Evolutionary conservation across 2,113 vertebrate genomes (phyloP).

Genomic region (Amblyornis subalaris): DNA sequence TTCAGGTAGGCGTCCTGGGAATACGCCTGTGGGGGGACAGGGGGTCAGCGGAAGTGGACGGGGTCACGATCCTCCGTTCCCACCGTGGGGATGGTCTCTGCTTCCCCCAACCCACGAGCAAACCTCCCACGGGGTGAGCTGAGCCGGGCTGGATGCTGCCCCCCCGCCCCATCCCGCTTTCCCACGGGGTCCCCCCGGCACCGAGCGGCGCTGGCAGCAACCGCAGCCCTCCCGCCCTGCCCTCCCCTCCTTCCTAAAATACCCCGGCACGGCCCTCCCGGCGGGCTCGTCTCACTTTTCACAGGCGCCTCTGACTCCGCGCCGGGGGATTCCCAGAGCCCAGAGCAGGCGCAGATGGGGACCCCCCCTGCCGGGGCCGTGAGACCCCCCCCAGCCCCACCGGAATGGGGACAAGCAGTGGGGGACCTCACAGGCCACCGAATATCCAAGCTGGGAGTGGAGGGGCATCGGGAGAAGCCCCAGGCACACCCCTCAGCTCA

Average conservation of each 20-base stretch:
- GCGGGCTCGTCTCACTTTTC: background rate
- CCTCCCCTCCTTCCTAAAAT: background rate
- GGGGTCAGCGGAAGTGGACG: background rate
- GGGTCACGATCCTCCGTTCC: background rate
- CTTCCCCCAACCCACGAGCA: accelerated
- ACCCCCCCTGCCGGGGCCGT: background rate
- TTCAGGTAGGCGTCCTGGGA: conserved; percentile 96
- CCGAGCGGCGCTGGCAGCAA: accelerated
- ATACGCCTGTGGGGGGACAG: conserved; percentile 76
- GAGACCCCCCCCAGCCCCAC: background rate
- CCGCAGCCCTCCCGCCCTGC: accelerated
- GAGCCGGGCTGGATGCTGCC: background rate
- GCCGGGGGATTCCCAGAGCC: background rate
- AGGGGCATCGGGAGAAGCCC: background rate
- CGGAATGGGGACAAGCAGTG: background rate
- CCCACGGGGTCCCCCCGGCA: background rate
- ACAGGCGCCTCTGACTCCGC: accelerated
- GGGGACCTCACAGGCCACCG: background rate
- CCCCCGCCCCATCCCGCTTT: accelerated
- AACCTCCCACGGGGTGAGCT: accelerated
- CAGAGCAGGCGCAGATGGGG: accelerated
- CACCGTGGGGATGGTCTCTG: accelerated
- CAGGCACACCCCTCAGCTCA: accelerated
- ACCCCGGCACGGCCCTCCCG: accelerated
- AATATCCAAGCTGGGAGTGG: accelerated